Evolutionary conservation across 2,113 vertebrate species (phyloP).

Genomic region (Pelecanoides urinatrix): DNA sequence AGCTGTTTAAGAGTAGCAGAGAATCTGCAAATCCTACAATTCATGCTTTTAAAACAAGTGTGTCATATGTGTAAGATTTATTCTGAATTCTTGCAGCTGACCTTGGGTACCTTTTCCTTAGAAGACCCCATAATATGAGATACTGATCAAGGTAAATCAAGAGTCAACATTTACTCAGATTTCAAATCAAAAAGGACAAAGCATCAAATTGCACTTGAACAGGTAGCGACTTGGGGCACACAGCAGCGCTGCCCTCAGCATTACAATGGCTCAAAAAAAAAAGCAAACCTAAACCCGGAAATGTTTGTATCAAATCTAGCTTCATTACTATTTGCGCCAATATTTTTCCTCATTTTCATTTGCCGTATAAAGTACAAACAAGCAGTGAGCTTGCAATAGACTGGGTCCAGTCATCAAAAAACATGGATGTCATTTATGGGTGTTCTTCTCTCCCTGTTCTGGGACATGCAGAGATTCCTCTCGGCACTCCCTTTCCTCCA

Average conservation of each 20-base stretch:
- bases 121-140: rapidly evolving
- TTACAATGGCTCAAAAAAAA: neutral
- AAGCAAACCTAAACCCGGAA: neutral
- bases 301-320: neutral
- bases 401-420: neutral
- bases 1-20: neutral
- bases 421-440: neutral
- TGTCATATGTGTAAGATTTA: neutral
- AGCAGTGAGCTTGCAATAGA: neutral
- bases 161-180: neutral
- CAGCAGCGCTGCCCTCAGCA: neutral
- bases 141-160: neutral
- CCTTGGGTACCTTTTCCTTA: neutral
- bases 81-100: neutral
- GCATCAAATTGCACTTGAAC: neutral
- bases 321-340: neutral
- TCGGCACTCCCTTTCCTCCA: neutral
- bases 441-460: neutral
- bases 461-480: neutral
- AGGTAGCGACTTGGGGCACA: rapidly evolving
- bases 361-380: neutral
- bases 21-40: neutral
- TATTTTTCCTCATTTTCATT: neutral
- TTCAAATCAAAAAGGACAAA: neutral
- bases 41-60: neutral